These are phyloP conservation scores for Muscicapa comitata DNA, from an alignment of 2,797 vertebrate species.

Conservation along the genomic window DNA sequence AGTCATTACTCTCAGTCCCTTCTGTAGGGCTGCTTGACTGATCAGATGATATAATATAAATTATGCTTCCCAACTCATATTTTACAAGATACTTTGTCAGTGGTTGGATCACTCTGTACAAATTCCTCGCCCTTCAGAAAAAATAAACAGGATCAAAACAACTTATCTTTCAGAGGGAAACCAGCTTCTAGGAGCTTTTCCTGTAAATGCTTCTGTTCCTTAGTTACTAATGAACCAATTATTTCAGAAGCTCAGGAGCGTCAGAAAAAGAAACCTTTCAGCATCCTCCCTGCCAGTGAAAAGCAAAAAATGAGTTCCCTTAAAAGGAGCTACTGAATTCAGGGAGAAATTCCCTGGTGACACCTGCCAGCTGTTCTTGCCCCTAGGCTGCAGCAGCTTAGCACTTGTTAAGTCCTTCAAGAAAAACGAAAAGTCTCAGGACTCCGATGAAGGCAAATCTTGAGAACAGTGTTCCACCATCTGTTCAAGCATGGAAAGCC, in stretches of 20 bases:
- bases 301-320: neutral
- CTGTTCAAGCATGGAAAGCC: neutral
- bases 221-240: conserved; percentile 35
- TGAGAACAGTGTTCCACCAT: neutral
- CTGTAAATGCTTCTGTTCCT: neutral
- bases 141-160: neutral
- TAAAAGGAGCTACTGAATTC: neutral
- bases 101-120: neutral
- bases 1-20: neutral
- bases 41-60: neutral
- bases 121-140: neutral
- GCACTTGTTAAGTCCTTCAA: neutral
- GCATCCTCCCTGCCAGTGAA: neutral
- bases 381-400: neutral
- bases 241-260: neutral
- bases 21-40: neutral
- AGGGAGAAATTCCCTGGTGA: neutral
- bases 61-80: neutral
- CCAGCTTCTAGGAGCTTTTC: conserved; percentile 14
- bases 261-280: neutral
- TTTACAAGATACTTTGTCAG: neutral
- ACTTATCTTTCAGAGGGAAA: neutral
- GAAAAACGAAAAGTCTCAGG: neutral
- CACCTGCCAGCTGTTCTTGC: neutral
- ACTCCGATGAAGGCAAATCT: neutral